Evolutionary conservation across 2,797 vertebrate species (phyloP).

Genomic region (Alcedo quadribrachys): DNA sequence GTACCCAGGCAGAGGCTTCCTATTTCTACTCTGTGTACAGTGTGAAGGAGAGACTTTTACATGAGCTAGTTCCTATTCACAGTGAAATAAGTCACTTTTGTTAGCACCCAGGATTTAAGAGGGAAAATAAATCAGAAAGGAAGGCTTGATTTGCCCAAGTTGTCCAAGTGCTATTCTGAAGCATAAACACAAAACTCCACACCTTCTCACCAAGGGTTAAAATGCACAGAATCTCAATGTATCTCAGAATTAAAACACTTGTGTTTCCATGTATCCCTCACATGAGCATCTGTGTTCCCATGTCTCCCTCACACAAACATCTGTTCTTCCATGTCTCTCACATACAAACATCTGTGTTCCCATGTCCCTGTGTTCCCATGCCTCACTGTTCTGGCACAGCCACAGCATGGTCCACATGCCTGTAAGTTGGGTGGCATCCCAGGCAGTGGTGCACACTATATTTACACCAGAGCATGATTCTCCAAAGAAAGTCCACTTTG

Average conservation of each 20-base stretch:
- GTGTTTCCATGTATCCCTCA: too few species aligned
- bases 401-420: accelerated
- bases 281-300: too few species aligned
- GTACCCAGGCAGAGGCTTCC: neutral
- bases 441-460: neutral
- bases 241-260: neutral
- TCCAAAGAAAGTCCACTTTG: accelerated
- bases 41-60: neutral
- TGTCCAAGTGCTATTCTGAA: neutral
- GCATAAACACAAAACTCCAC: neutral
- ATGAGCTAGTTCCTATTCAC: neutral
- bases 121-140: neutral
- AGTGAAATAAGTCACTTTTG: neutral
- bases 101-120: neutral
- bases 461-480: neutral
- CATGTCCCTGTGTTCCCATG: neutral
- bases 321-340: too few species aligned
- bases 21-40: too few species aligned
- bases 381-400: neutral
- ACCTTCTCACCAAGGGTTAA: neutral
- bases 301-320: too few species aligned
- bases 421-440: neutral
- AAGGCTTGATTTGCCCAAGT: neutral
- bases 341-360: too few species aligned
- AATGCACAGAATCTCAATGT: neutral